Conservation (phyloP, 1,140 invertebrate species). For the Ceratina calcarata region DNA sequence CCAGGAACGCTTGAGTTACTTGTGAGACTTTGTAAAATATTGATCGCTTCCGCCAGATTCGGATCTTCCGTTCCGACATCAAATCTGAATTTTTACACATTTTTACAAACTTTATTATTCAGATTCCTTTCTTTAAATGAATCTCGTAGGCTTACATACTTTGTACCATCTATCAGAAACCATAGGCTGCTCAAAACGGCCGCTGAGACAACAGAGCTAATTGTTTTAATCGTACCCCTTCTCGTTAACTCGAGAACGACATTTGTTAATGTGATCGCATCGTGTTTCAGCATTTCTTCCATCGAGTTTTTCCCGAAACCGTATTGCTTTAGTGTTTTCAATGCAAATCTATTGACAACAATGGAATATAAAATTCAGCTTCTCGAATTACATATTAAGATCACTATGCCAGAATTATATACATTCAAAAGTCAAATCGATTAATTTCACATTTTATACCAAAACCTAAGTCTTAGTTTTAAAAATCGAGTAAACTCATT, state of each 20-base stretch:
- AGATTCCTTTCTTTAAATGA: too few species aligned
- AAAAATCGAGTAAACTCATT: too few species aligned
- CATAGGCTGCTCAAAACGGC: constrained; percentile 79
- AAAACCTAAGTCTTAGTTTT: too few species aligned
- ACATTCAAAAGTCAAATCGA: too few species aligned
- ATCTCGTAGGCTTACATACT: constrained; percentile 13
- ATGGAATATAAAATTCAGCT: too few species aligned
- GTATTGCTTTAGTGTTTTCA: constrained; percentile 81
- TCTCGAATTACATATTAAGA: too few species aligned
- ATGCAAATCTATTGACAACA: constrained; percentile 79
- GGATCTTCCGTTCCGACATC: constrained; percentile 66
- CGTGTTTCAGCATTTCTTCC: constrained; percentile 79
- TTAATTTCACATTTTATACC: too few species aligned
- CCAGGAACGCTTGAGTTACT: constrained; percentile 79
- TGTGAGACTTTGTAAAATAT: constrained; percentile 61
- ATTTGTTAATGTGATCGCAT: constrained; percentile 70
- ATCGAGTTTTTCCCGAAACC: constrained; percentile 81
- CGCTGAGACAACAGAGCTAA: constrained; percentile 69
- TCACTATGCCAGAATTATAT: too few species aligned
- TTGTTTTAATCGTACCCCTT: constrained; percentile 64
- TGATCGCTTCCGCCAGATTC: constrained; percentile 66
- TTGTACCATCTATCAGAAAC: constrained; percentile 70
- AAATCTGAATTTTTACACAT: constrained; percentile 16
- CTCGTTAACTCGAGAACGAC: constrained; percentile 59
- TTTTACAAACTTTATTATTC: too few species aligned